A percentile compares a stretch with the other conserved stretches of the same genome.
phyloP scores from a whole-genome alignment of 2,888 invertebrate genomes.

The Phortica okadai region DNA sequence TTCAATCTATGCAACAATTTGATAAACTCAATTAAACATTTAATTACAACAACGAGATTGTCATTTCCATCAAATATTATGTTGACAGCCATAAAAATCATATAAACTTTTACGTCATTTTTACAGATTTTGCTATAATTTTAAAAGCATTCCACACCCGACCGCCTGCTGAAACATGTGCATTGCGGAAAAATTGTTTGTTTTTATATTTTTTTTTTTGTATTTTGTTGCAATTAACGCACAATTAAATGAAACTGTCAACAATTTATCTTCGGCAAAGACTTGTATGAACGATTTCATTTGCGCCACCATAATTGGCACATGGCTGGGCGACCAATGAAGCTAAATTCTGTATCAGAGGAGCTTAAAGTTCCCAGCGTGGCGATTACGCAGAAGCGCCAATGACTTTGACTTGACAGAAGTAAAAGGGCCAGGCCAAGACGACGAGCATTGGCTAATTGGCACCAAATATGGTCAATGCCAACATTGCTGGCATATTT shows the following conservation, averaged over 20 bases:
- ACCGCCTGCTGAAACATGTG: too few species aligned
- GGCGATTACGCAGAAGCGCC: not conserved
- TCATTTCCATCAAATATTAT: too few species aligned
- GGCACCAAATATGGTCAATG: slow-evolving; percentile 68
- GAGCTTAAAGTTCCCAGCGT: not conserved
- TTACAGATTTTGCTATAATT: too few species aligned
- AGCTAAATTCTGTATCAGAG: not conserved
- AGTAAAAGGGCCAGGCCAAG: slow-evolving; percentile 61
- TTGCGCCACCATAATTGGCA: slow-evolving; percentile 74
- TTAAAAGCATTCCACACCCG: too few species aligned
- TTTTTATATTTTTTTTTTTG: not conserved
- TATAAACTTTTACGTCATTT: too few species aligned
- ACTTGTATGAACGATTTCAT: slow-evolving; percentile 66
- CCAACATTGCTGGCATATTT: slow-evolving; percentile 8
- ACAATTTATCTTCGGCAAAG: slow-evolving; percentile 64
- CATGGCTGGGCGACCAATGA: slow-evolving; percentile 33
- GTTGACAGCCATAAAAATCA: too few species aligned
- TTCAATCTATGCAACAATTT: too few species aligned
- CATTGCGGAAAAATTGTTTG: not conserved
- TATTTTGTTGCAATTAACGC: slow-evolving; percentile 64
- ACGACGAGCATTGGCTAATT: slow-evolving; percentile 59
- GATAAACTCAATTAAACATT: too few species aligned
- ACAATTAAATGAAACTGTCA: slow-evolving; percentile 69
- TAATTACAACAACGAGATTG: too few species aligned
- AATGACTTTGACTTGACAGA: slow-evolving; percentile 37